Percentiles rank a stretch among this genome's conserved stretches.
Conservation (phyloP, 2,113 vertebrate genomes). For the Onychostoma macrolepis region DNA sequence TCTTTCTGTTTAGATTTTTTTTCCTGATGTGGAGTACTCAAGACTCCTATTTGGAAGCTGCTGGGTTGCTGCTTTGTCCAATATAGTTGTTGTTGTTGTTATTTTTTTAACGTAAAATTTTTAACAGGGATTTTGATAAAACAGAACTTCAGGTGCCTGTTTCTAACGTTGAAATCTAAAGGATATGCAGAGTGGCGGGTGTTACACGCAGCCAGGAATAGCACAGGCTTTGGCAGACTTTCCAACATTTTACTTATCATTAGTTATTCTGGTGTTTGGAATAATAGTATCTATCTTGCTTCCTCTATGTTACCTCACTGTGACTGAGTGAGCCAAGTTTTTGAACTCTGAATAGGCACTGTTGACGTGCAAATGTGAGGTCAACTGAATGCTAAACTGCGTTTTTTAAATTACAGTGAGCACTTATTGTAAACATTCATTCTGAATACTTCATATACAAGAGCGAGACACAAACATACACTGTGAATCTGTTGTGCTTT, state of each 20-base stretch:
- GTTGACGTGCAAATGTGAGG: not conserved
- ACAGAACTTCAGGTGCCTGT: not conserved
- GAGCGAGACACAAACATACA: not conserved
- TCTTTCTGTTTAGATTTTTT: too few species aligned
- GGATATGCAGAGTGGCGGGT: not conserved
- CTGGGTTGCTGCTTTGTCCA: not conserved
- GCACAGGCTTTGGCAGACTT: constrained; percentile 11
- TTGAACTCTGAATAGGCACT: not conserved
- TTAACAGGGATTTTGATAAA: not conserved
- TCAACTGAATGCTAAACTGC: constrained; percentile 6
- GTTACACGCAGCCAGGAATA: not conserved
- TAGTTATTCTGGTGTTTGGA: constrained; percentile 26
- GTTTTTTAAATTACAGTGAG: not conserved
- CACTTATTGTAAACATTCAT: constrained; percentile 1
- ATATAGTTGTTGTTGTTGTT: not conserved
- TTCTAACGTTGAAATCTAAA: not conserved
- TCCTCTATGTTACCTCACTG: constrained; percentile 14
- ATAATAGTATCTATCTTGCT: constrained; percentile 3
- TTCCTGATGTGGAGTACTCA: not conserved
- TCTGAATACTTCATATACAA: not conserved
- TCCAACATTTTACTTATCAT: constrained; percentile 25
- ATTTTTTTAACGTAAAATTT: not conserved
- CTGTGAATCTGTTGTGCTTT: not conserved
- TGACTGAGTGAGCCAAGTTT: not conserved
- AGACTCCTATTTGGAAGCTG: too few species aligned